Conservation (phyloP, 2,113 vertebrate genomes). For the Calypte anna region DNA sequence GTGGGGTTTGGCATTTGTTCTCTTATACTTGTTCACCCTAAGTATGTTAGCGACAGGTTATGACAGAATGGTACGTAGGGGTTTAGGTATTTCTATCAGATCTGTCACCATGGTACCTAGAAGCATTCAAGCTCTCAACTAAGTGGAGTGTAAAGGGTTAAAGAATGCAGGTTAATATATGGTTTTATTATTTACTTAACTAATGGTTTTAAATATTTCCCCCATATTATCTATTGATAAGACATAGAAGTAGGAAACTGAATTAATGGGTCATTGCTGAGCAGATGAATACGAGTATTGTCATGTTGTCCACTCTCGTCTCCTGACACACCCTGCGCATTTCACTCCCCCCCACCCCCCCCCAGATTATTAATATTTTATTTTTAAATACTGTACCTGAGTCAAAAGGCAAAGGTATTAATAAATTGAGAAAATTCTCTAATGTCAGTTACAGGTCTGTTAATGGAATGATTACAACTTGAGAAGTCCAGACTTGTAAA, state of each 20-base stretch:
- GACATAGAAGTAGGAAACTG: background rate
- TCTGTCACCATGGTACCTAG: background rate
- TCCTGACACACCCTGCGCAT: no score
- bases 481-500: background rate
- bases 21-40: background rate
- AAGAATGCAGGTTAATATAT: background rate
- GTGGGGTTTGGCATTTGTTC: no score
- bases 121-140: background rate
- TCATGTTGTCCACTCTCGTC: background rate
- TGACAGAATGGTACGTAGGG: background rate
- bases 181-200: background rate
- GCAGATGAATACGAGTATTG: background rate
- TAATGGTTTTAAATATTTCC: background rate
- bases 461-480: background rate
- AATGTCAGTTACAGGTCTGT: background rate
- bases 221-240: fast-evolving
- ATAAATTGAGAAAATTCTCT: no score
- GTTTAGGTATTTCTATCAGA: background rate
- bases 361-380: no score
- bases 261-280: background rate
- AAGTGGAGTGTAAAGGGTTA: background rate
- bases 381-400: no score
- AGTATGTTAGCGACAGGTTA: background rate
- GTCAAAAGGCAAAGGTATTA: no score
- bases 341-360: no score